Evolutionary conservation across 2,113 vertebrate genomes (phyloP).

Genomic region (Empidonax traillii): DNA sequence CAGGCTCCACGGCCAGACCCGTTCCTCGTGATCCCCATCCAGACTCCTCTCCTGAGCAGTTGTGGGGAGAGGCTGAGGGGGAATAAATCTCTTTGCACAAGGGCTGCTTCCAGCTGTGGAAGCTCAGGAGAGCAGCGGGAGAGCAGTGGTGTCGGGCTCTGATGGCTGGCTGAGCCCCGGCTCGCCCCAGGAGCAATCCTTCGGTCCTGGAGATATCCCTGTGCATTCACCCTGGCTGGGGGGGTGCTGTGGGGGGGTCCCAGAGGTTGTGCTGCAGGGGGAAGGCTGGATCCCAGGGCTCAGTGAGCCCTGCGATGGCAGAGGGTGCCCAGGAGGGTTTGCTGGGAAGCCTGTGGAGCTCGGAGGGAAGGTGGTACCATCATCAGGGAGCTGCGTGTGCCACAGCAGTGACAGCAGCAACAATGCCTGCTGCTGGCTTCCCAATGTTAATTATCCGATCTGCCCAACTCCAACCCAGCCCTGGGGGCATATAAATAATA

Average conservation of each 20-base stretch:
- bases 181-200: fast-evolving
- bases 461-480: not conserved
- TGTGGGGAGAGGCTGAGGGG: not conserved
- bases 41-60: not conserved
- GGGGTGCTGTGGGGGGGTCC: fast-evolving
- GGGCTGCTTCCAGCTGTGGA: not conserved
- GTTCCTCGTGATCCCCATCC: not conserved
- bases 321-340: not conserved
- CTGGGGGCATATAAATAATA: not conserved
- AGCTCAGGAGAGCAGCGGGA: not conserved
- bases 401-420: not conserved
- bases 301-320: not conserved
- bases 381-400: fast-evolving
- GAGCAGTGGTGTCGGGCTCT: fast-evolving
- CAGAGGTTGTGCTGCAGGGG: not conserved
- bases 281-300: not conserved
- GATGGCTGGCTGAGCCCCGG: not conserved
- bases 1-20: not conserved
- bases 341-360: not conserved
- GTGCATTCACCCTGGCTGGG: fast-evolving
- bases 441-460: fast-evolving
- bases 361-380: fast-evolving
- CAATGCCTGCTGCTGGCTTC: not conserved
- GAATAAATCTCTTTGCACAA: not conserved
- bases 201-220: fast-evolving